Evolutionary conservation across 1,140 invertebrate genomes (phyloP).

Genomic region (Acromyrmex echinatior): DNA sequence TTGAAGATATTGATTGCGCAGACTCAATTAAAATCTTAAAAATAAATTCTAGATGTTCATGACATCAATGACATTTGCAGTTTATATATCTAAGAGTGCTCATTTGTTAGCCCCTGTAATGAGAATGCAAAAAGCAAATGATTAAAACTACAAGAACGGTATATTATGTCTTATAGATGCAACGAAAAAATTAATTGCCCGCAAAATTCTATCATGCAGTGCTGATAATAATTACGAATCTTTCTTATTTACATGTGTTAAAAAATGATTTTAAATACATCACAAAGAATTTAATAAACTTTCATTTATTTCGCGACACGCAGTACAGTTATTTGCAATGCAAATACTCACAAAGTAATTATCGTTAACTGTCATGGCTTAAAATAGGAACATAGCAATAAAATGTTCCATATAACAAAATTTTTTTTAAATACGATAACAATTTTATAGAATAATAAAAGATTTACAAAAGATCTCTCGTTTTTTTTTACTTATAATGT

Average conservation of each 20-base stretch:
- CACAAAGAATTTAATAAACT: background rate
- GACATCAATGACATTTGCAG: background rate
- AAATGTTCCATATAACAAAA: background rate
- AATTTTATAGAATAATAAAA: background rate
- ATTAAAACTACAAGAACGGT: slow-evolving; percentile 9
- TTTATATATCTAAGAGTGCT: background rate
- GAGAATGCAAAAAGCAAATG: background rate
- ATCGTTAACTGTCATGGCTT: background rate
- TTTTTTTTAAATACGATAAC: background rate
- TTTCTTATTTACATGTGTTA: background rate
- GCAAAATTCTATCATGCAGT: background rate
- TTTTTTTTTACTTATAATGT: background rate
- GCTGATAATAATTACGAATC: background rate
- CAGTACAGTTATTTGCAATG: background rate
- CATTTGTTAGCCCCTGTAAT: background rate
- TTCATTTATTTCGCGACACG: background rate
- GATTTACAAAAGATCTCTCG: background rate
- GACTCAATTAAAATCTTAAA: background rate
- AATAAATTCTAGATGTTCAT: too few species aligned
- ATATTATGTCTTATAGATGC: background rate
- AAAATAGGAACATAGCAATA: background rate
- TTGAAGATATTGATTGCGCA: background rate
- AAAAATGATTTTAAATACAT: background rate
- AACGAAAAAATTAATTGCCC: slow-evolving; percentile 21
- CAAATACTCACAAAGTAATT: background rate